Conservation (phyloP, 2,113 vertebrate genomes). For the Alces alces region DNA sequence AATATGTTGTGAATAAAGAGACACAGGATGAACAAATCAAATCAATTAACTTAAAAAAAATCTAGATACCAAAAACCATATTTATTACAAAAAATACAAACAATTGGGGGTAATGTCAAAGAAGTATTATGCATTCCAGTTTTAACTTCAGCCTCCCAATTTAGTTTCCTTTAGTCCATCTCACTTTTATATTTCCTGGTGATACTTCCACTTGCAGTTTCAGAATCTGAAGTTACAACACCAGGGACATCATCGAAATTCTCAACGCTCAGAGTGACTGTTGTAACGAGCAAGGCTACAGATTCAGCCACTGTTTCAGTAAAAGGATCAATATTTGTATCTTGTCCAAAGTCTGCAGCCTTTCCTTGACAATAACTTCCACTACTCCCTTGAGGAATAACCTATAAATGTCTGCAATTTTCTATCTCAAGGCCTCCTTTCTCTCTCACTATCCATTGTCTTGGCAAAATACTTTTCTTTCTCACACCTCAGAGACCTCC, state of each 20-base stretch:
- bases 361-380: constrained; percentile 65
- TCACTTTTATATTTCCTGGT: constrained; percentile 32
- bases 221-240: constrained; percentile 46
- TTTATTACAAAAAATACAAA: not conserved
- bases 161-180: constrained; percentile 39
- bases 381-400: constrained; percentile 60
- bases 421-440: constrained; percentile 24
- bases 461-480: constrained; percentile 38
- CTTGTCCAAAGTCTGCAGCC: constrained; percentile 62
- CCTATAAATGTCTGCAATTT: constrained; percentile 57
- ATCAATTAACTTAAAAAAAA: not conserved
- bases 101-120: not conserved
- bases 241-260: not conserved
- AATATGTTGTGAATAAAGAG: not conserved
- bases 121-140: not conserved
- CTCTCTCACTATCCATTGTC: constrained; percentile 18
- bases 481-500: not conserved
- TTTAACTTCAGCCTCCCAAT: constrained; percentile 1
- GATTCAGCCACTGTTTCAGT: constrained; percentile 60
- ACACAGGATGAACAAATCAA: constrained; percentile 19
- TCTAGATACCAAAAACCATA: not conserved
- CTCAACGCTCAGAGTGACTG: constrained; percentile 6
- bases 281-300: constrained; percentile 48
- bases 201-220: not conserved
- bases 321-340: constrained; percentile 69